Percentiles rank a stretch among this genome's conserved stretches.
phyloP scores from a whole-genome alignment of 1,140 invertebrate genomes.

The Drusus annulatus region DNA sequence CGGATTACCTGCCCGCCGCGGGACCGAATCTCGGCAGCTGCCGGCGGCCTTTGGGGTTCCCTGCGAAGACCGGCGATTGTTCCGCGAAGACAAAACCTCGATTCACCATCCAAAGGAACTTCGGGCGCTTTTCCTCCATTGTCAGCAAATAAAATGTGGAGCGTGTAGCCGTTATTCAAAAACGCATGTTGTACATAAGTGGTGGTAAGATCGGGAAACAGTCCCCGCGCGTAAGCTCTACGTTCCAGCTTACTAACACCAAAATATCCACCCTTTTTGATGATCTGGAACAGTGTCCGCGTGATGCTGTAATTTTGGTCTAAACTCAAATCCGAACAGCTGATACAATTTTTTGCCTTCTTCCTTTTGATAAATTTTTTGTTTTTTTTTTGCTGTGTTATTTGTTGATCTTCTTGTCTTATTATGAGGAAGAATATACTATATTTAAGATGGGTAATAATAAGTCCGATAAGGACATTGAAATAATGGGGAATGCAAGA shows the following conservation, averaged over 20 bases:
- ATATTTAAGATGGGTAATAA: no score
- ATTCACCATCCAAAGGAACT: slow-evolving; percentile 37
- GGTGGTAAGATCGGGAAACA: slow-evolving; percentile 6
- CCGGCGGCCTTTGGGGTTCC: not conserved
- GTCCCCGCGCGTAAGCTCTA: not conserved
- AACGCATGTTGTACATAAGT: slow-evolving; percentile 24
- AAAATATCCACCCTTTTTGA: not conserved
- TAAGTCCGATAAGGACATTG: no score
- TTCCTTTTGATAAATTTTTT: not conserved
- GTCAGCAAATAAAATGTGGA: slow-evolving; percentile 48
- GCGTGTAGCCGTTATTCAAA: slow-evolving; percentile 43
- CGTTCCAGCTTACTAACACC: not conserved
- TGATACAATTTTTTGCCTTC: slow-evolving; percentile 9
- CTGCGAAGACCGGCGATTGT: slow-evolving; percentile 30
- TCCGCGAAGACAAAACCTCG: slow-evolving; percentile 40
- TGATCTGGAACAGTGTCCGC: no score
- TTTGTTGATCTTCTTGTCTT: slow-evolving; percentile 36
- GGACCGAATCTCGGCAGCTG: slow-evolving; percentile 30
- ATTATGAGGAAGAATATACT: slow-evolving; percentile 21
- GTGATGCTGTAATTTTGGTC: not conserved
- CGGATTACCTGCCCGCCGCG: slow-evolving; percentile 28
- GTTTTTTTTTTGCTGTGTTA: slow-evolving; percentile 5
- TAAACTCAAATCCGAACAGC: slow-evolving; percentile 22
- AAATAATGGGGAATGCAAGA: no score
- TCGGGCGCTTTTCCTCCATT: slow-evolving; percentile 19